Base-by-base conservation (phyloP, 2,888 invertebrate genomes). In the Drosophila nr. medialis region DNA sequence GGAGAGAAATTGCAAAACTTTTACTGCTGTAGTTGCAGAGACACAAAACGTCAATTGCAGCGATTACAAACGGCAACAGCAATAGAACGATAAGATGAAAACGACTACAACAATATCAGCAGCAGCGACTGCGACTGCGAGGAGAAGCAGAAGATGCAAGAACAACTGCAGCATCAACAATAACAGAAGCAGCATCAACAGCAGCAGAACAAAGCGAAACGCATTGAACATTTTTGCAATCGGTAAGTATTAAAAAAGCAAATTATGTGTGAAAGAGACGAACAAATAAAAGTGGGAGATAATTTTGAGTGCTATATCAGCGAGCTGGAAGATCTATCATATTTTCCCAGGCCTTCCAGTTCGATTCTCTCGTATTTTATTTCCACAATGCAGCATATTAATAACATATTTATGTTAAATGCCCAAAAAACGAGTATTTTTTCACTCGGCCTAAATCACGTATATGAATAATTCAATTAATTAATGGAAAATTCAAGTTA, bases 211-310 rank as follows among this genome's bases (percentile, higher is more conserved):
- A 71, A 63, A 72, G 62, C 58, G 58, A 72, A 80, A 65, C 59
- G 58, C 65, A 82, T 88, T 90, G 80, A 90, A 83, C 80, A 83
- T 86, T 72, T 78, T 81, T 74, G 75, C 86, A 71, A 90, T 91
- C 77, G 91, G 91, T 91, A 74, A 92, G 91, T 90, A 61, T n/a
- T 21, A 18, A 38, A 40, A 5, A 11, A n/a, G 2, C 4, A 48
- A 55, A 13, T 42, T 29, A 40, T 4, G 21, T 40, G 29, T 30
- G 21, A 42, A 40, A 30, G 29, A 27, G 55, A 36, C 34, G 36
- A 15, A 38, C 11, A 27, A 11, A 2, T 24, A 18, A 36, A 27
- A 6, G 34, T n/a, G 54, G 18, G 1, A 8, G 6, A 10, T 29
- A 1, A 30, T 40, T 6, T 29, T 8, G 27, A 38, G 55, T 55